phyloP scores from a whole-genome alignment of 2,113 vertebrate species.

The Sylvia atricapilla region DNA sequence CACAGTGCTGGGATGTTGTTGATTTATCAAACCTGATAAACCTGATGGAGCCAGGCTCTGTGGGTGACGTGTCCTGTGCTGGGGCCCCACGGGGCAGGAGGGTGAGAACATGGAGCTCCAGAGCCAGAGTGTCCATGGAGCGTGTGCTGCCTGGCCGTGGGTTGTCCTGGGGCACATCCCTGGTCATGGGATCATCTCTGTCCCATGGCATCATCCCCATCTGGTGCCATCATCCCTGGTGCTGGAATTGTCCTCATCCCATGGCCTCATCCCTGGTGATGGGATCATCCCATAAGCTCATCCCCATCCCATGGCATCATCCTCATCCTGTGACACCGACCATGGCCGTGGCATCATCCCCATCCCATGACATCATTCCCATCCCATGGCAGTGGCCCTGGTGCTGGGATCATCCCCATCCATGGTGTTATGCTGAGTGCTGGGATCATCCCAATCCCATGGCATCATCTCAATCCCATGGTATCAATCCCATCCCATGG shows the following conservation, averaged over 20 bases:
- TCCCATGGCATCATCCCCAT: too few relatives aligned
- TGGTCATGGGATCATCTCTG: neutral
- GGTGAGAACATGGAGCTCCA: neutral
- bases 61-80: neutral
- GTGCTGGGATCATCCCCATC: neutral
- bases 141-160: rapidly evolving
- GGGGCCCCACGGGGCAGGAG: rapidly evolving
- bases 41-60: rapidly evolving
- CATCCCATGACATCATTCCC: neutral
- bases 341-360: too few relatives aligned
- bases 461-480: neutral
- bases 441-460: neutral
- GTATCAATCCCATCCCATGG: neutral
- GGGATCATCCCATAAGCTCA: neutral
- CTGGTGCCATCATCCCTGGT: neutral
- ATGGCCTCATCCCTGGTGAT: neutral
- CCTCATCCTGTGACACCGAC: too few relatives aligned
- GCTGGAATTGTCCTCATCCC: too few relatives aligned
- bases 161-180: rapidly evolving
- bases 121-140: rapidly evolving
- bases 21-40: neutral
- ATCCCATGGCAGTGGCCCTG: neutral
- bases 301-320: neutral
- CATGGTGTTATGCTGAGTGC: too few relatives aligned
- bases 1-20: rapidly evolving